A percentile compares a stretch with the other conserved stretches of the same genome.
Evolutionary conservation across 2,113 vertebrate species (phyloP).

Genomic region (Pteruthius melanotis): DNA sequence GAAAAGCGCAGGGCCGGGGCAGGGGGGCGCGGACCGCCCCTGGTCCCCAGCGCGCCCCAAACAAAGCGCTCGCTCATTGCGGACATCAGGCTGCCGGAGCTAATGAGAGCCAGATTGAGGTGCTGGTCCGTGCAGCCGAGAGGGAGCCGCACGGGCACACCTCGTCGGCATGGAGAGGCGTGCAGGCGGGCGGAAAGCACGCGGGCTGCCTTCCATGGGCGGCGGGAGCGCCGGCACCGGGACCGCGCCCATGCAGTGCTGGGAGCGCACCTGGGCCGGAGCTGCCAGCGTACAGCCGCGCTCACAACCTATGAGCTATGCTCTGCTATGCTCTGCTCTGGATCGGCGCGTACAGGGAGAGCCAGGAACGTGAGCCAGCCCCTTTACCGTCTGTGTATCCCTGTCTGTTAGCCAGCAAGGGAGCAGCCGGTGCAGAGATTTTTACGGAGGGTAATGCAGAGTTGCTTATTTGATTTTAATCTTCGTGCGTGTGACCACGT

Average conservation of each 20-base stretch:
- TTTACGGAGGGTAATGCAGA: background rate
- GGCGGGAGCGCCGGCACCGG: background rate
- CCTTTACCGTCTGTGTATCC: rapidly evolving
- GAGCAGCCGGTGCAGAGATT: background rate
- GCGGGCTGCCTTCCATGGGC: rapidly evolving
- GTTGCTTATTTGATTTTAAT: background rate
- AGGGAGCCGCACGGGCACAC: background rate
- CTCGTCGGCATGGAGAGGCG: background rate
- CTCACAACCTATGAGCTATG: too few species aligned
- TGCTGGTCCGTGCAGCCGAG: background rate
- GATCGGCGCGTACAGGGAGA: background rate
- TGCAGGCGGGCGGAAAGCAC: background rate
- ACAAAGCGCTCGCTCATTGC: constrained; percentile 13
- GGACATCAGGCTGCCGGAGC: constrained; percentile 41
- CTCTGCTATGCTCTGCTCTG: too few species aligned
- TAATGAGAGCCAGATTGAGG: constrained; percentile 67
- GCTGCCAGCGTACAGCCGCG: rapidly evolving
- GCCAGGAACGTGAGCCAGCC: background rate
- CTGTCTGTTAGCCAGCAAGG: background rate
- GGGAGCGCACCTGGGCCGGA: background rate
- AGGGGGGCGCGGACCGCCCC: background rate
- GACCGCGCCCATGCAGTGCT: background rate
- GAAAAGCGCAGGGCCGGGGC: background rate
- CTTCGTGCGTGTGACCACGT: rapidly evolving
- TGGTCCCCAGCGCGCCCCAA: background rate